Percentiles rank a stretch among this genome's conserved stretches.
phyloP scores from a whole-genome alignment of 2,113 vertebrate genomes.

The Pachypanchax playfairii region DNA sequence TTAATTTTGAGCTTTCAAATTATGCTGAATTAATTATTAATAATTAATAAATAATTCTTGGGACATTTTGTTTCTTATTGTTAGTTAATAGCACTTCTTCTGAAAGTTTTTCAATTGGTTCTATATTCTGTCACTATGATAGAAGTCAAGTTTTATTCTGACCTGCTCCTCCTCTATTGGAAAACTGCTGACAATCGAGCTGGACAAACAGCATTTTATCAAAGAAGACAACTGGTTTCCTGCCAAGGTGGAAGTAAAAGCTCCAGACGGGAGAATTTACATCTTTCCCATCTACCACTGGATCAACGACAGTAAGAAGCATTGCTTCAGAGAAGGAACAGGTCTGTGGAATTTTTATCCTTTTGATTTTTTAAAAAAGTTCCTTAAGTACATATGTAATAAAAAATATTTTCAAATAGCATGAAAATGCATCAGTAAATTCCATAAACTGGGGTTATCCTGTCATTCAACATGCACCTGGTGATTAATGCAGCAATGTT shows the following conservation, averaged over 20 bases:
- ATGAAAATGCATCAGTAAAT: too few relatives aligned
- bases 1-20: too few relatives aligned
- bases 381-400: background rate
- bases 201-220: slow-evolving; percentile 40
- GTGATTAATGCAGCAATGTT: too few relatives aligned
- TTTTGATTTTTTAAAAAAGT: background rate
- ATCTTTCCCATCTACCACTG: slow-evolving; percentile 68
- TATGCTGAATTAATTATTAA: too few relatives aligned
- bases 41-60: too few relatives aligned
- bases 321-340: slow-evolving; percentile 60
- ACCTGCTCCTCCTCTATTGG: slow-evolving; percentile 42
- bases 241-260: slow-evolving; percentile 52
- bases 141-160: slow-evolving; percentile 33
- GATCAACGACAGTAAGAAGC: slow-evolving; percentile 34
- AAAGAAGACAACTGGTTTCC: slow-evolving; percentile 51
- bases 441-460: too few relatives aligned
- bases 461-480: too few relatives aligned
- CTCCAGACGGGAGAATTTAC: slow-evolving; percentile 38
- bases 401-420: background rate
- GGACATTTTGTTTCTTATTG: too few relatives aligned
- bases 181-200: slow-evolving; percentile 48
- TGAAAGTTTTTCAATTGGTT: too few relatives aligned
- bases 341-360: slow-evolving; percentile 48
- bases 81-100: too few relatives aligned
- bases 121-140: background rate